These are phyloP conservation scores for Cichlasoma orientale DNA, from an alignment of 2,797 vertebrate genomes.

Conservation along the genomic window DNA sequence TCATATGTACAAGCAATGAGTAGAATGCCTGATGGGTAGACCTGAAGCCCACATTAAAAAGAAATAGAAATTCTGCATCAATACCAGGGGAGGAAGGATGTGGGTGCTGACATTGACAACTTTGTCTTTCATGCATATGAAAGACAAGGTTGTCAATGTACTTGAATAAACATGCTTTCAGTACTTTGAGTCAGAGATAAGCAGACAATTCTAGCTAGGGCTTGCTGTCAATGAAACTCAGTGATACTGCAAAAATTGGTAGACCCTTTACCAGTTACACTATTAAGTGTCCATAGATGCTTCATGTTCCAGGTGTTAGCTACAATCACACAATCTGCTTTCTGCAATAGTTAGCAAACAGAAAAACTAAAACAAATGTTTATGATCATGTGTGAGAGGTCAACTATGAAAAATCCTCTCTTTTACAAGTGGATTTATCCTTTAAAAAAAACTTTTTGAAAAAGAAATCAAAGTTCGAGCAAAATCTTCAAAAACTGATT, in stretches of 20 bases:
- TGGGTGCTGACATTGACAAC: not conserved
- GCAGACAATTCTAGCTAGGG: not conserved
- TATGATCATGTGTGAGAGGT: not conserved
- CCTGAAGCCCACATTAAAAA: slow-evolving; percentile 14
- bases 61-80: slow-evolving; percentile 15
- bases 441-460: no score
- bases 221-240: not conserved
- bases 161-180: not conserved
- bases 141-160: not conserved
- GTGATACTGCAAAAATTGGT: not conserved
- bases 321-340: not conserved
- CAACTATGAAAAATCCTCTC: no score
- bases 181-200: not conserved
- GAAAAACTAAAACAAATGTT: not conserved
- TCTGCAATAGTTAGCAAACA: no score
- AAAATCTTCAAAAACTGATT: no score
- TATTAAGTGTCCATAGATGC: not conserved
- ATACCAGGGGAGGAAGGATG: slow-evolving; percentile 22
- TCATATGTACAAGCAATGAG: slow-evolving; percentile 13
- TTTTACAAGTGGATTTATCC: no score
- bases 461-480: no score
- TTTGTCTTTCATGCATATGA: not conserved
- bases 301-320: not conserved
- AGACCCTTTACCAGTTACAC: not conserved
- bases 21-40: slow-evolving; percentile 24